Evolutionary conservation across 2,113 vertebrate genomes (phyloP), one percentile per base, ranked within the genome.

Genomic region (Chaetodon auriga): DNA sequence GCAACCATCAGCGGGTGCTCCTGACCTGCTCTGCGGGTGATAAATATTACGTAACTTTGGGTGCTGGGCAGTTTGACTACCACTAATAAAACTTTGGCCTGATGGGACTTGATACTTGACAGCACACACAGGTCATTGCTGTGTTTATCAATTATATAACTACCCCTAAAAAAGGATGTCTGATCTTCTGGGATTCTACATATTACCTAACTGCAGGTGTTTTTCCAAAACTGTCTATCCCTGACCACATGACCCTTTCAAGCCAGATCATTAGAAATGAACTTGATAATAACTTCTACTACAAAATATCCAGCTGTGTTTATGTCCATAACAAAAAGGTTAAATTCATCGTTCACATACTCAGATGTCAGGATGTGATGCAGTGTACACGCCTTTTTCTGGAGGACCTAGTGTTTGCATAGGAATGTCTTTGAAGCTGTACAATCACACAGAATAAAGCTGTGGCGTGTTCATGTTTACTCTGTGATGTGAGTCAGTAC

Each of bases 111-210:
- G 38, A 41, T 41, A 41, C 38, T 82, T 76, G 79, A 82, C 62
- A 78, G 18, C 65, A 84, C 68, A 84, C 87, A 81, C 38, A 41
- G 68, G 71, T 45, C 51, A 9, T 1, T 19, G 14, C 41, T 55
- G 60, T 80, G 63, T 87, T 82, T 72, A 77, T 49, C 51, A 77
- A 77, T 78, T 71, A 57, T 54, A 30, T 62, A 55, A 58, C 43
- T 49, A 58, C 18, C 46, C 30, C 57, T 7, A 3, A 51, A 36
- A 36, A 53, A 35, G 48, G 25, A 68, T 8, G 46, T 53, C 30
- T 30, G 45, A 7, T 68, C n/a, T 30, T 13, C 5, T 41, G 16
- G 9, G 15, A 25, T 21, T 51, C 25, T 15, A 8, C 66, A 49
- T 23, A 53, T 63, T 30, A 43, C 66, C 30, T 35, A 25, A 48